phyloP scores from a whole-genome alignment of 2,113 vertebrate genomes.

The Oncorhynchus masou region DNA sequence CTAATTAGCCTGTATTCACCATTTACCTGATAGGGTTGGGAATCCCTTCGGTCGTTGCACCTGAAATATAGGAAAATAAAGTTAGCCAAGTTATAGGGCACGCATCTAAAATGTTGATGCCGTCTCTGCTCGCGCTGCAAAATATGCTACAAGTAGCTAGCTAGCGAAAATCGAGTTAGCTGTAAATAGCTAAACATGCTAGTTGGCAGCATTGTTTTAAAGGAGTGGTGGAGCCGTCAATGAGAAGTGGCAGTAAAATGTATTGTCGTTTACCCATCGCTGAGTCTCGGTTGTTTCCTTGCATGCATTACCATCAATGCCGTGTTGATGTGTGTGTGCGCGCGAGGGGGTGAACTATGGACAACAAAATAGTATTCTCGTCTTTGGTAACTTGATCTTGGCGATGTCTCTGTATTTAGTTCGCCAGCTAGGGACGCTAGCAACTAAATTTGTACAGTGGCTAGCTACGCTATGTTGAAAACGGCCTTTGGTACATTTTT shows the following conservation, averaged over 20 bases:
- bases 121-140: not conserved
- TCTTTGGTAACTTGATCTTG: slow-evolving; percentile 52
- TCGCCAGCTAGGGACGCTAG: slow-evolving; percentile 33
- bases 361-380: slow-evolving; percentile 49
- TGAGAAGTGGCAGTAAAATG: not conserved
- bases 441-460: slow-evolving; percentile 54
- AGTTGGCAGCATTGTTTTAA: slow-evolving; percentile 8
- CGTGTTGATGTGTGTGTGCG: slow-evolving; percentile 84
- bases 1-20: not conserved
- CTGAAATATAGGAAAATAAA: slow-evolving; percentile 67
- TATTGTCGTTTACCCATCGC: slow-evolving; percentile 89
- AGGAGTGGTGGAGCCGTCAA: not conserved
- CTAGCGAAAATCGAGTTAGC: not conserved
- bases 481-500: slow-evolving; percentile 55
- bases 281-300: slow-evolving; percentile 99
- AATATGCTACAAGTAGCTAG: not conserved
- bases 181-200: slow-evolving; percentile 26
- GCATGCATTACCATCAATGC: slow-evolving; percentile 99
- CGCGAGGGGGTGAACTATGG: slow-evolving; percentile 77
- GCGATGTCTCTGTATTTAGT: slow-evolving; percentile 5
- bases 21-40: slow-evolving; percentile 93
- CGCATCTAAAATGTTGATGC: slow-evolving; percentile 18
- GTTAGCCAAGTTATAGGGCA: not conserved
- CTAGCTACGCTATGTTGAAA: slow-evolving; percentile 39
- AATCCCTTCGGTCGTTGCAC: slow-evolving; percentile 98